A percentile compares a stretch with the other conserved stretches of the same genome.
Evolutionary conservation across 30 jellyfish, hydroid and myxozoan species (phyloP).

Genomic region (Mastigias papua): DNA sequence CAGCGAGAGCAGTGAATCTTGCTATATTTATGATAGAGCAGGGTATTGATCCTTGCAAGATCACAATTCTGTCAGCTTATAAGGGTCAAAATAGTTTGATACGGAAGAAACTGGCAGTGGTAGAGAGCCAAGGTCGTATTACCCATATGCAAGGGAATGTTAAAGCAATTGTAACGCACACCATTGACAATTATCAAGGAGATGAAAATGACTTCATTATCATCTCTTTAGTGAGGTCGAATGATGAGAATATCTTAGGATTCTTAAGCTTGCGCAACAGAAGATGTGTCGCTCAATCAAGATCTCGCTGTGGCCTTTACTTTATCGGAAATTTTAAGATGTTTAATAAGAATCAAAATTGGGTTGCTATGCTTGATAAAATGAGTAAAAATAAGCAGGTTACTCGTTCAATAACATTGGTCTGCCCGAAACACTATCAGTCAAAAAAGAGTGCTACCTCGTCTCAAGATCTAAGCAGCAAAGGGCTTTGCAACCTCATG

Average conservation of each 20-base stretch:
- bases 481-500: slow-evolving; percentile 36
- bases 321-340: slow-evolving; percentile 55
- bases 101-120: slow-evolving; percentile 32
- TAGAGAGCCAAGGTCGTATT: background rate
- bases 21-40: slow-evolving; percentile 65
- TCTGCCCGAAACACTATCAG: slow-evolving; percentile 49
- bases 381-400: slow-evolving; percentile 6
- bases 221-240: slow-evolving; percentile 79
- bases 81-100: slow-evolving; percentile 75
- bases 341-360: slow-evolving; percentile 12
- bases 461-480: slow-evolving; percentile 34
- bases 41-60: slow-evolving; percentile 50
- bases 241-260: slow-evolving; percentile 46
- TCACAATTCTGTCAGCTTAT: slow-evolving; percentile 76
- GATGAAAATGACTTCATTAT: slow-evolving; percentile 83
- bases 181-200: slow-evolving; percentile 87
- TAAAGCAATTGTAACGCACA: slow-evolving; percentile 36
- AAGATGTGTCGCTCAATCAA: slow-evolving; percentile 85
- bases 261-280: slow-evolving; percentile 58
- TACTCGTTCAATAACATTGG: slow-evolving; percentile 24
- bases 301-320: slow-evolving; percentile 81
- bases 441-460: slow-evolving; percentile 2
- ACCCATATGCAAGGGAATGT: background rate
- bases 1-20: slow-evolving; percentile 55
- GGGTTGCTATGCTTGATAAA: slow-evolving; percentile 48